These are phyloP conservation scores for Artibeus jamaicensis DNA, from an alignment of 2,797 vertebrate genomes.

Conservation along the genomic window DNA sequence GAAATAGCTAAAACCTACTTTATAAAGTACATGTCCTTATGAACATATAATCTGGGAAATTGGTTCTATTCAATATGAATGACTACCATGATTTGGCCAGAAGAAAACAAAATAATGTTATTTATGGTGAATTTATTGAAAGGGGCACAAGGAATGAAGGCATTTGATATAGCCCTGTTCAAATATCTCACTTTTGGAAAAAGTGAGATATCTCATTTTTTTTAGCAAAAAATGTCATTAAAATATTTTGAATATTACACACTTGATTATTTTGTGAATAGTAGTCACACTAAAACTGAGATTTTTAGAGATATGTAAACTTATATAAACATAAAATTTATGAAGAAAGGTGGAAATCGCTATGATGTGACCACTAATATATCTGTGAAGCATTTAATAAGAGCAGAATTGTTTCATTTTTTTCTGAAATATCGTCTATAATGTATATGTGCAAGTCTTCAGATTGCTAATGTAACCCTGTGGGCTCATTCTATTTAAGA, in stretches of 20 bases:
- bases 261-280: neutral
- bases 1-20: neutral
- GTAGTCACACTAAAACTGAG: neutral
- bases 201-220: neutral
- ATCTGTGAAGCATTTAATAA: neutral
- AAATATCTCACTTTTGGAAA: neutral
- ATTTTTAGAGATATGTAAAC: neutral
- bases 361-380: neutral
- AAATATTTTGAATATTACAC: neutral
- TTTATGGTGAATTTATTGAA: neutral
- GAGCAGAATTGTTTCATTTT: slow-evolving; percentile 40
- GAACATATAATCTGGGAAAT: neutral
- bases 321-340: neutral
- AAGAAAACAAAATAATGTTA: neutral
- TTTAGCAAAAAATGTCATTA: neutral
- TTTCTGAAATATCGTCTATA: slow-evolving; percentile 60
- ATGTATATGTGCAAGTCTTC: slow-evolving; percentile 17
- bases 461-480: slow-evolving; percentile 62
- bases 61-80: neutral
- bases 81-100: neutral
- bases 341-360: neutral
- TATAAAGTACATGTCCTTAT: neutral
- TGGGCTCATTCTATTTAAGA: slow-evolving; percentile 68
- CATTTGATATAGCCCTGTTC: neutral
- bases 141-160: neutral